Evolutionary conservation across 2,113 vertebrate species (phyloP).

Genomic region (Oriolus oriolus): DNA sequence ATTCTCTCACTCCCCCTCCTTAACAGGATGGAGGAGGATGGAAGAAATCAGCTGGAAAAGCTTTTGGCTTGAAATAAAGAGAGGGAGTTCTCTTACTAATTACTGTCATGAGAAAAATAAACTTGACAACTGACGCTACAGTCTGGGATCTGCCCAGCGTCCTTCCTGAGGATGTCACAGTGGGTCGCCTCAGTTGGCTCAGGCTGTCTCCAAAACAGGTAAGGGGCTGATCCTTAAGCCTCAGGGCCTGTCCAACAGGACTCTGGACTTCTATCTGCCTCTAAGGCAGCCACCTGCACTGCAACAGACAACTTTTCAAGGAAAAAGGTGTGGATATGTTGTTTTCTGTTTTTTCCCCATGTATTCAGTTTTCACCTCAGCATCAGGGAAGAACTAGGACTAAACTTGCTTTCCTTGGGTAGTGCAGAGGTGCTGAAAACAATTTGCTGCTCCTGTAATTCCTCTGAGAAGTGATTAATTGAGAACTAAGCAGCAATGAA

Average conservation of each 20-base stretch:
- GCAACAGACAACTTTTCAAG: neutral
- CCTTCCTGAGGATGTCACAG: too few species aligned
- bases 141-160: too few species aligned
- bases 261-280: too few species aligned
- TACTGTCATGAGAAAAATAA: neutral
- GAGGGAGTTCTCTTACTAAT: neutral
- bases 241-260: too few species aligned
- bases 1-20: neutral
- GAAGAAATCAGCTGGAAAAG: neutral
- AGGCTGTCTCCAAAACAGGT: too few species aligned
- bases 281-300: too few species aligned
- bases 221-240: too few species aligned
- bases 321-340: neutral
- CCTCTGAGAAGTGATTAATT: neutral
- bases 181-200: too few species aligned
- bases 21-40: neutral
- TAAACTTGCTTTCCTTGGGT: neutral
- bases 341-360: neutral
- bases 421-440: neutral
- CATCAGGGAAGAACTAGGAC: neutral
- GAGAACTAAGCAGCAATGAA: neutral
- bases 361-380: neutral
- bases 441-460: neutral
- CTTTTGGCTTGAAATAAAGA: neutral
- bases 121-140: fast-evolving